These are phyloP conservation scores for Sclerodermus sp. DNA, from an alignment of 2,888 invertebrate genomes.

Conservation along the genomic window DNA sequence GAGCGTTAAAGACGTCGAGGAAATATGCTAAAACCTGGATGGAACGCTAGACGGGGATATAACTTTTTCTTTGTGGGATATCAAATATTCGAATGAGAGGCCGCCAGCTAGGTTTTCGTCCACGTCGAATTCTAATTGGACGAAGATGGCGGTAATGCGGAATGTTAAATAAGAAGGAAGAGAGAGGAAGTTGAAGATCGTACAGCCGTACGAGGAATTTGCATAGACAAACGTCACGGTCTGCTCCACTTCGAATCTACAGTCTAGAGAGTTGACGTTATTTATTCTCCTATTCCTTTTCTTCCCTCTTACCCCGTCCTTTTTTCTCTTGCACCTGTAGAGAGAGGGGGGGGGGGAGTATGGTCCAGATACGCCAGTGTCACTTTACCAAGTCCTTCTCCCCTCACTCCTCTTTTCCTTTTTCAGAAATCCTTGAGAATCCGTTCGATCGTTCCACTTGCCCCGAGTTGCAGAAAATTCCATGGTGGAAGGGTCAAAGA, in stretches of 20 bases:
- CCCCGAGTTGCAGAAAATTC: no score
- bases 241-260: slow-evolving; percentile 26
- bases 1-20: not conserved
- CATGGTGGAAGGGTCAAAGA: no score
- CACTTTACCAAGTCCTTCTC: not conserved
- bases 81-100: slow-evolving; percentile 35
- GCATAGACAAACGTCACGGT: slow-evolving; percentile 42
- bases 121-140: slow-evolving; percentile 4
- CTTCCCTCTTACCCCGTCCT: not conserved
- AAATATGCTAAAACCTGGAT: not conserved
- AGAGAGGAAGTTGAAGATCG: slow-evolving; percentile 8
- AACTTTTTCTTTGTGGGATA: slow-evolving; percentile 11
- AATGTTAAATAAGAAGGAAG: slow-evolving; percentile 12
- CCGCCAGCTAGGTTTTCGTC: slow-evolving; percentile 8
- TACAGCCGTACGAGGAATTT: slow-evolving; percentile 25
- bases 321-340: not conserved
- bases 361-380: not conserved
- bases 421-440: not conserved
- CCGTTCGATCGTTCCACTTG: slow-evolving; percentile 11
- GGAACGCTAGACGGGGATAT: not conserved
- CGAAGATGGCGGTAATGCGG: not conserved
- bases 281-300: slow-evolving; percentile 20
- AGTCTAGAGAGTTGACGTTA: slow-evolving; percentile 23
- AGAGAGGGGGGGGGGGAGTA: no score
- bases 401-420: not conserved